Conservation (phyloP, 2,888 invertebrate species). For the Sepioteuthis lessoniana region DNA sequence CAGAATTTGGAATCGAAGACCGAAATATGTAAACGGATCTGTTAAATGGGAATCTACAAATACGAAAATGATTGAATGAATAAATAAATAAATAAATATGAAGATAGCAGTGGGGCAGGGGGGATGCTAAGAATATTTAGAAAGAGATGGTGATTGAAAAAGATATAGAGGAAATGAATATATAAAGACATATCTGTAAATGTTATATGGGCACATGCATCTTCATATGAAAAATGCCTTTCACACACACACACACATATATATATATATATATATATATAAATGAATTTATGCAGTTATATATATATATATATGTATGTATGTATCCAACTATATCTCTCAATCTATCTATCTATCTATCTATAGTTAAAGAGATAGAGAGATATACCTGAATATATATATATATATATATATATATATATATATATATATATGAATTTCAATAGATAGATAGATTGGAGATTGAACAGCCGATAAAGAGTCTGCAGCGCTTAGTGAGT, state of each 20-base stretch:
- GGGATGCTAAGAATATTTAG: no score
- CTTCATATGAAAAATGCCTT: not conserved
- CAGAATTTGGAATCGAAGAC: not conserved
- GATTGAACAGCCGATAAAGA: no score
- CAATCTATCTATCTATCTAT: no score
- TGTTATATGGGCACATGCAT: not conserved
- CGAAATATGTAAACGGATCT: not conserved
- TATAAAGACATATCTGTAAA: not conserved
- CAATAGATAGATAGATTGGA: no score
- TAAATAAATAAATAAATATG: no score
- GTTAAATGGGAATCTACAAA: not conserved
- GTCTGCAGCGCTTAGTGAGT: no score
- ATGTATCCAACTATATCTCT: not conserved
- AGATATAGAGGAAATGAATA: no score
- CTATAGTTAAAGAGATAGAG: no score
- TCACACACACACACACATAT: not conserved
- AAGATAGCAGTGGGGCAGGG: not conserved
- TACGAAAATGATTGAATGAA: not conserved
- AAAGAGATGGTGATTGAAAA: not conserved
- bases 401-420: no score
- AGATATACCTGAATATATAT: no score
- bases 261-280: not conserved
- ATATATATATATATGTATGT: not conserved
- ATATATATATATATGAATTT: no score
- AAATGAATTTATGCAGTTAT: not conserved